Conservation (phyloP, 2,797 vertebrate genomes). For the Philypnodon macrostomus region DNA sequence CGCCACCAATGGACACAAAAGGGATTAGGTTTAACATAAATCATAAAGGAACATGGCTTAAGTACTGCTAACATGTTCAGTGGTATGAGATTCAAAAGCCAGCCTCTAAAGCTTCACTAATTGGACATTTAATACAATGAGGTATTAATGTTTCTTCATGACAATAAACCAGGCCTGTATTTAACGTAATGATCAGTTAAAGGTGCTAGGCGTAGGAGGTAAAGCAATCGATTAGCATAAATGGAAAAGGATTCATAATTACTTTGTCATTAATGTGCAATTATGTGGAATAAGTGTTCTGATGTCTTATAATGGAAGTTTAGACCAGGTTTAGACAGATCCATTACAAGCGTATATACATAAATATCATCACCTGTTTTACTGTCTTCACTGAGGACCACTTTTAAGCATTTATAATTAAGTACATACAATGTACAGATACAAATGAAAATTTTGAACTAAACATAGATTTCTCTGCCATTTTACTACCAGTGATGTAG, state of each 20-base stretch:
- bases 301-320: neutral
- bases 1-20: slow-evolving; percentile 9
- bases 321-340: no score
- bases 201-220: slow-evolving; percentile 6
- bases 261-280: slow-evolving; percentile 5
- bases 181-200: slow-evolving; percentile 2
- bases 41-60: neutral
- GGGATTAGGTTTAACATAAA: neutral
- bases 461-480: no score
- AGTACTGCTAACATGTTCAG: neutral
- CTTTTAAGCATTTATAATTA: no score
- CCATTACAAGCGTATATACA: no score
- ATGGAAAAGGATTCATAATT: slow-evolving; percentile 7
- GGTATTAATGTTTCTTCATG: neutral
- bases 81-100: neutral
- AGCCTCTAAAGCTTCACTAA: neutral
- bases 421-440: no score
- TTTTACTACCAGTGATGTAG: no score
- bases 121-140: neutral
- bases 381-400: no score
- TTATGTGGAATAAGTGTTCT: neutral
- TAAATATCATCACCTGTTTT: no score
- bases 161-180: neutral
- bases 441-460: no score
- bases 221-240: neutral